Percentiles rank a stretch among this genome's conserved stretches.
These are phyloP conservation scores for Rhynchophorus ferrugineus DNA, from an alignment of 1,140 invertebrate species.

Conservation along the genomic window DNA sequence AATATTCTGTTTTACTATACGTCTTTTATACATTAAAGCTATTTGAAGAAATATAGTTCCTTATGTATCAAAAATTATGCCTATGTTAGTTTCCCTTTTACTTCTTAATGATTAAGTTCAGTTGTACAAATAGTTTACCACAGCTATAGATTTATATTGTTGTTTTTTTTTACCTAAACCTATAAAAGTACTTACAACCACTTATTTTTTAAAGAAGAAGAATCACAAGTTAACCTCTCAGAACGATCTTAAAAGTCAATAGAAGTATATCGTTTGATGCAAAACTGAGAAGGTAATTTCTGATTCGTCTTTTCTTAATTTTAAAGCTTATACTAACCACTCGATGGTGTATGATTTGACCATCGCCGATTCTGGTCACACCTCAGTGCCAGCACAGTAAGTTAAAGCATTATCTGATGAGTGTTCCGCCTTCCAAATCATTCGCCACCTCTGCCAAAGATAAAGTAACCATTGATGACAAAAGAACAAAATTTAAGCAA, in stretches of 20 bases:
- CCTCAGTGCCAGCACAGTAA: conserved; percentile 39
- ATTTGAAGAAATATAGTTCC: not conserved
- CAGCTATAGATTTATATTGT: not conserved
- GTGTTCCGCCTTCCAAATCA: conserved; percentile 39
- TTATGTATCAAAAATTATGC: not conserved
- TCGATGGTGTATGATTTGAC: conserved; percentile 36
- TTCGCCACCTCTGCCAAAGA: conserved; percentile 34
- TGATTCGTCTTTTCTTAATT: conserved; percentile 8
- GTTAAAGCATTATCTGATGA: conserved; percentile 37
- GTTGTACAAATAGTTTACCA: not conserved
- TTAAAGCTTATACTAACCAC: conserved; percentile 37
- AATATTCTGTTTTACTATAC: not conserved
- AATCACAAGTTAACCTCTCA: not conserved
- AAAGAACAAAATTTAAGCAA: not conserved
- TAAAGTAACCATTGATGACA: not conserved
- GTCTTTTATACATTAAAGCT: not conserved
- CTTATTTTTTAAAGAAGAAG: too few species aligned
- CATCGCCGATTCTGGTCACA: conserved; percentile 40
- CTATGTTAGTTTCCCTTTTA: not conserved
- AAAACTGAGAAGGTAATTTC: too few species aligned
- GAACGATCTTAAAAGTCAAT: too few species aligned
- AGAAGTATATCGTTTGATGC: too few species aligned
- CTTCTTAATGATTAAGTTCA: not conserved
- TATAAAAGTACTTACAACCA: not conserved
- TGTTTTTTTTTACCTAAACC: not conserved